phyloP scores from a whole-genome alignment of 2,797 vertebrate genomes.

The Australoheros facetus region DNA sequence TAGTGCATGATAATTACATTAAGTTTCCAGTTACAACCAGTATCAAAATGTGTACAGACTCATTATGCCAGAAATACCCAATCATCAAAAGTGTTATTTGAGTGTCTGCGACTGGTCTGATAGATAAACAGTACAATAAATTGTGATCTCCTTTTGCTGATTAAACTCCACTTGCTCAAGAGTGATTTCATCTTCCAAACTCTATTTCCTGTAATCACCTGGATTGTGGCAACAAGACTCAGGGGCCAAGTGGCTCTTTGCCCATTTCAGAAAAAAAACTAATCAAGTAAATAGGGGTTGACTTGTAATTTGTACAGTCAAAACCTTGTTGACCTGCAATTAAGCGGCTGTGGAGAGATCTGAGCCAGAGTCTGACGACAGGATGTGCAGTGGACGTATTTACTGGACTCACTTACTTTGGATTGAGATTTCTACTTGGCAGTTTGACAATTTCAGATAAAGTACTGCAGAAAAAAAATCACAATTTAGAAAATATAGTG shows the following conservation, averaged over 20 bases:
- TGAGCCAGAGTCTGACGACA: slow-evolving; percentile 22
- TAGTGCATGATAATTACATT: neutral
- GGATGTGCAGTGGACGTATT: slow-evolving; percentile 12
- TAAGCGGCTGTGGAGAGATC: slow-evolving; percentile 32
- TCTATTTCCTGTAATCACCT: slow-evolving; percentile 56
- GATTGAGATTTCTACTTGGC: neutral
- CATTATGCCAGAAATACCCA: slow-evolving; percentile 7
- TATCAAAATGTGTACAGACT: neutral
- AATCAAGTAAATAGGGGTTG: slow-evolving; percentile 59
- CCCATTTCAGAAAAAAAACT: slow-evolving; percentile 41
- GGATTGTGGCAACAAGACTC: slow-evolving; percentile 5
- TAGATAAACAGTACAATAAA: slow-evolving; percentile 21
- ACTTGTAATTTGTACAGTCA: slow-evolving; percentile 62
- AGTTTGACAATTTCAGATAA: neutral
- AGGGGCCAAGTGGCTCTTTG: slow-evolving; percentile 46
- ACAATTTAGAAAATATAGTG: neutral
- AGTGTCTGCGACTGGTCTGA: neutral
- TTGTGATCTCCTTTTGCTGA: slow-evolving; percentile 30
- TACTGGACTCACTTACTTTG: slow-evolving; percentile 22
- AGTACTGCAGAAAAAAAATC: neutral
- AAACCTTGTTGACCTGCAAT: slow-evolving; percentile 54
- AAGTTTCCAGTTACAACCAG: neutral
- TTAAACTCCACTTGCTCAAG: slow-evolving; percentile 27
- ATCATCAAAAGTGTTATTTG: slow-evolving; percentile 17
- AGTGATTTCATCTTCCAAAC: slow-evolving; percentile 33